These are phyloP conservation scores for Anniella stebbinsi DNA, from an alignment of 2,797 vertebrate genomes.

Conservation along the genomic window DNA sequence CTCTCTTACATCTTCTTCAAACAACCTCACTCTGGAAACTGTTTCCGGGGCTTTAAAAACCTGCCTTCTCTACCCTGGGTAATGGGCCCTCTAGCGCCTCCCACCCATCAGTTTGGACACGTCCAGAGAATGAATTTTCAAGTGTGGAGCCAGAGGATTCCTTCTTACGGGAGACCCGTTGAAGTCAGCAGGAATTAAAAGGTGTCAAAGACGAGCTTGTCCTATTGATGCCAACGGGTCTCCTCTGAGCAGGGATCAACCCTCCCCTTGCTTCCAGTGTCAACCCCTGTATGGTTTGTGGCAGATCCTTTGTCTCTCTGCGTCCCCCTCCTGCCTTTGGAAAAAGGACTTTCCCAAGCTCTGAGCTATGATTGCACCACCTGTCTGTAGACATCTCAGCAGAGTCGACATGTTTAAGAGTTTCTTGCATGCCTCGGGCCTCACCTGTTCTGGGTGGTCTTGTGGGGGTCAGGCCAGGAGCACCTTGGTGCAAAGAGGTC, in stretches of 20 bases:
- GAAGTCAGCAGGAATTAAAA: too few species aligned
- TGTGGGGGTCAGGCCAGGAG: neutral
- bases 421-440: neutral
- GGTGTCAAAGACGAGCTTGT: too few species aligned
- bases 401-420: neutral
- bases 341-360: neutral
- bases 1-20: too few species aligned
- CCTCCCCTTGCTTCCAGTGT: neutral
- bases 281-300: neutral
- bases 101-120: too few species aligned
- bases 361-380: neutral
- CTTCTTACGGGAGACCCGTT: too few species aligned
- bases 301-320: neutral
- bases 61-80: too few species aligned
- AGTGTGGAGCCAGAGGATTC: too few species aligned
- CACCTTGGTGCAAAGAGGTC: neutral
- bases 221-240: too few species aligned
- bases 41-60: neutral
- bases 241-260: too few species aligned
- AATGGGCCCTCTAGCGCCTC: too few species aligned
- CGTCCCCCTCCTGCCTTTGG: neutral
- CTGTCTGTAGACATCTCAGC: neutral
- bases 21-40: neutral
- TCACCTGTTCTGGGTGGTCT: slow-evolving; percentile 5
- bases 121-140: too few species aligned